Base-by-base conservation (phyloP, 2,113 vertebrate species). In the Shinisaurus crocodilurus region DNA sequence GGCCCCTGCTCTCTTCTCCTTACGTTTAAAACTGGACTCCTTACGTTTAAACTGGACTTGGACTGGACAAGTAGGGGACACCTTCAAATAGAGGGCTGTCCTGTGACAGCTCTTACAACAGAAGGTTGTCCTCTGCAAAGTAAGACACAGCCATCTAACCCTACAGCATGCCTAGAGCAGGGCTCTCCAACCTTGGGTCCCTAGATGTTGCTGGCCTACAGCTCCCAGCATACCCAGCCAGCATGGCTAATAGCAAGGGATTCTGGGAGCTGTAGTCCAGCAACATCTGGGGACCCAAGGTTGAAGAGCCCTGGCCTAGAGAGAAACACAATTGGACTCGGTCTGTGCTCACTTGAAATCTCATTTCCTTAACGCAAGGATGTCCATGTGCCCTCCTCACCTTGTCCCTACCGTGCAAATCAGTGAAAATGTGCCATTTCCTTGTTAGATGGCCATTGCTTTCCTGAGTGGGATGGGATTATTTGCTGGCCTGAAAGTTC, bases 391-490 rank as follows among this genome's bases (percentile, higher is more conserved):
- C 50, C 45, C 32, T 29, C 20, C 16, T 80, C 25, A 1, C n/a
- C 23, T 40, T 74, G 34, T 34, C 6, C 15, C 3, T 69, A 10
- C 10, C 37, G 20, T 37, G 34, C 15, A 1, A 60, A 70, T 12
- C 40, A 15, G 3, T 37, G 29, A 85, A 48, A 20, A 54, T 0
- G 0, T 72, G 75, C 54, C 57, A 88, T 85, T 90, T 75, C 34
- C 69, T 93, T 92, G 75, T 45, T 95, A 99, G 98, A 97, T 6
- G 90, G 94, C 37, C 95, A 96, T 86, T 99, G 98, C 87, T 80
- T 93, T 84, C 98, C 98, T 0, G 98, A 99, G 94, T 99, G 98
- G 98, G 98, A 99, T 0, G 98, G 98, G 50, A 98, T 99, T 83
- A 98, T 98, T 96, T 99, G 98, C 88, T 99, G 98, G 98, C 98